A percentile compares a stretch with the other conserved stretches of the same genome.
Evolutionary conservation across 1,140 invertebrate species (phyloP).

Genomic region (Zaprionus africanus): DNA sequence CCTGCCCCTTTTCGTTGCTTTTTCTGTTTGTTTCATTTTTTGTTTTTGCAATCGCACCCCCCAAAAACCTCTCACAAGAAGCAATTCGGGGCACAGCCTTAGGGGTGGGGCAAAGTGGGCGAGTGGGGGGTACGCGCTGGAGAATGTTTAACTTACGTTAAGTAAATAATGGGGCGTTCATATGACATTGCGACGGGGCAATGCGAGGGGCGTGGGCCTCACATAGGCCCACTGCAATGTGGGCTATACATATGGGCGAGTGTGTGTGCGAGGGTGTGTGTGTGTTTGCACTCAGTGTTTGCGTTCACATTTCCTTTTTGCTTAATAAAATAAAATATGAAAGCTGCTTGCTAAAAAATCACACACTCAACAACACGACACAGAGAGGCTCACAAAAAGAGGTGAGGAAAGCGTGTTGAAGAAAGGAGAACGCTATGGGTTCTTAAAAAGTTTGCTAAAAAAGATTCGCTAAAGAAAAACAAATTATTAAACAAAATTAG

Average conservation of each 20-base stretch:
- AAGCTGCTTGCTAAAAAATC: conserved; percentile 55
- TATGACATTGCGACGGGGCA: conserved; percentile 61
- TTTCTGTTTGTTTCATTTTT: conserved; percentile 45
- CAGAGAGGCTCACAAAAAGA: not conserved
- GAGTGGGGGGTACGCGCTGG: conserved; percentile 8
- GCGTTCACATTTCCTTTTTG: conserved; percentile 72
- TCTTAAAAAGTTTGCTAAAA: not conserved
- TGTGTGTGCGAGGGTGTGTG: conserved; percentile 23
- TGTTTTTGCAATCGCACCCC: conserved; percentile 53
- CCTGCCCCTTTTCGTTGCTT: not conserved
- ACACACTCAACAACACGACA: conserved; percentile 25
- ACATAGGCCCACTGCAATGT: not conserved
- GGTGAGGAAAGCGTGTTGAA: not conserved
- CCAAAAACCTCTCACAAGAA: conserved; percentile 33
- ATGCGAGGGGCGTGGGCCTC: conserved; percentile 10
- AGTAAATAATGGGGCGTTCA: conserved; percentile 82
- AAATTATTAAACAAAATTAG: conserved; percentile 1
- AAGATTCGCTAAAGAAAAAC: not conserved
- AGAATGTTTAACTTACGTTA: conserved; percentile 81
- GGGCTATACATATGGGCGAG: not conserved
- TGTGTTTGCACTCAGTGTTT: conserved; percentile 74
- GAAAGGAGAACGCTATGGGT: too few relatives aligned
- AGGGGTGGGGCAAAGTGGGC: conserved; percentile 18
- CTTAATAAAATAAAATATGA: conserved; percentile 80
- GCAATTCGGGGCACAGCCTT: conserved; percentile 25